Evolutionary conservation across 2,888 invertebrate genomes (phyloP).

Genomic region (Fabriciana adippe): DNA sequence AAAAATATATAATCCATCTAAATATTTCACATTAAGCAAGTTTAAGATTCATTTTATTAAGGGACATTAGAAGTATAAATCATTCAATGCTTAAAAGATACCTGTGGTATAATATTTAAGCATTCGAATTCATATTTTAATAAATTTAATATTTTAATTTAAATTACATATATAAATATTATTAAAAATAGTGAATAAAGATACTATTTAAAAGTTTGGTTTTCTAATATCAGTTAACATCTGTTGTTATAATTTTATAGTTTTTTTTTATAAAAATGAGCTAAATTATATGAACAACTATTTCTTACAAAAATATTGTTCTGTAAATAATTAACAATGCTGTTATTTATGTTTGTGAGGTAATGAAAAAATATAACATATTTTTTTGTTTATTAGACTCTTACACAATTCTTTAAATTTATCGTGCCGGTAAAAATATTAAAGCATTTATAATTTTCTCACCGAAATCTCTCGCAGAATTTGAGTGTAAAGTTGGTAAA

Average conservation of each 20-base stretch:
- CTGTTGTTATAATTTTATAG: too few species aligned
- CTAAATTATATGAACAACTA: too few species aligned
- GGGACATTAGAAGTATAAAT: neutral
- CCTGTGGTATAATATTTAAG: neutral
- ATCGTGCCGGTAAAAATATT: neutral
- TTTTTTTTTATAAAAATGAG: too few species aligned
- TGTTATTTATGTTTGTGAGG: too few species aligned
- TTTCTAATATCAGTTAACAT: too few species aligned
- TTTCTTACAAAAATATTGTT: too few species aligned
- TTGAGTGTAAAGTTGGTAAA: slow-evolving; percentile 57
- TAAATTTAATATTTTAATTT: neutral
- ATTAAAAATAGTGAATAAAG: neutral
- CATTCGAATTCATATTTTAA: neutral
- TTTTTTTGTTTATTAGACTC: too few species aligned
- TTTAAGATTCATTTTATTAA: neutral
- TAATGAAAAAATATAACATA: too few species aligned
- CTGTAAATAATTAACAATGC: too few species aligned
- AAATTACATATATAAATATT: neutral
- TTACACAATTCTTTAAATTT: too few species aligned
- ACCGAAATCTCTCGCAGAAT: slow-evolving; percentile 70
- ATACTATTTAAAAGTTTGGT: too few species aligned
- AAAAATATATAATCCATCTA: neutral
- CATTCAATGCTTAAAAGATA: neutral
- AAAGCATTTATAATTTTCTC: slow-evolving; percentile 36
- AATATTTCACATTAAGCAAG: neutral